Base-by-base conservation (phyloP, 2,797 vertebrate genomes). In the Cynopterus sphinx region DNA sequence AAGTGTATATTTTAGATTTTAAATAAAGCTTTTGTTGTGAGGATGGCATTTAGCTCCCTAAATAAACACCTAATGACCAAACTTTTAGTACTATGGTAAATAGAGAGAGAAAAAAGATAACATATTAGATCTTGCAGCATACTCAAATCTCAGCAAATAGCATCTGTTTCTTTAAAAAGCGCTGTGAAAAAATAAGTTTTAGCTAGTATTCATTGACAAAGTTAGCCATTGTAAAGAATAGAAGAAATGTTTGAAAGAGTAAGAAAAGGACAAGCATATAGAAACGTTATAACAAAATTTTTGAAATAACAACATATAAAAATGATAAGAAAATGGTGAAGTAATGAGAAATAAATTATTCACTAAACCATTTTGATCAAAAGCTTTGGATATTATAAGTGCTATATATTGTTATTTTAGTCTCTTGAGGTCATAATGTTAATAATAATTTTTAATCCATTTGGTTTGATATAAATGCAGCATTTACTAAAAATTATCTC, bases 191-290 rank as follows among this genome's bases (percentile, higher is more conserved):
- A 26, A 3, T 26, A 9, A 19, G 28, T 43, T 67, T 21, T 43
- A 36, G 36, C 19, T 4, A 19, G 33, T 12, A 8, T 33, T 36
- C 13, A 26, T 1, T 0, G 33, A n/a, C 0, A 19, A 19, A 88
- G 15, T 71, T 4, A 31, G 51, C 3, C 6, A 6, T 12, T 8
- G 21, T 39, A 26, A 2, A 77, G 26, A 74, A 73, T 0, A 13
- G 0, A 26, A n/a, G 36, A 33, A 3, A 6, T 0, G 0, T 43
- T 74, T 41, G 8, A 41, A 21, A 51, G 2, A 10, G n/a, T 63
- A 65, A 43, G 49, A 55, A 24, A 0, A 16, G 11, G 43, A 26
- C 10, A 15, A 33, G 21, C 1, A 11, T 33, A 26, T 12, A 31
- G n/a, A 13, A 31, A 87, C 11, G 16, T 28, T 53, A 57, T 36